A percentile compares a stretch with the other conserved stretches of the same genome.
phyloP scores from a whole-genome alignment of 2,888 invertebrate species.

The Tridacna gigas region DNA sequence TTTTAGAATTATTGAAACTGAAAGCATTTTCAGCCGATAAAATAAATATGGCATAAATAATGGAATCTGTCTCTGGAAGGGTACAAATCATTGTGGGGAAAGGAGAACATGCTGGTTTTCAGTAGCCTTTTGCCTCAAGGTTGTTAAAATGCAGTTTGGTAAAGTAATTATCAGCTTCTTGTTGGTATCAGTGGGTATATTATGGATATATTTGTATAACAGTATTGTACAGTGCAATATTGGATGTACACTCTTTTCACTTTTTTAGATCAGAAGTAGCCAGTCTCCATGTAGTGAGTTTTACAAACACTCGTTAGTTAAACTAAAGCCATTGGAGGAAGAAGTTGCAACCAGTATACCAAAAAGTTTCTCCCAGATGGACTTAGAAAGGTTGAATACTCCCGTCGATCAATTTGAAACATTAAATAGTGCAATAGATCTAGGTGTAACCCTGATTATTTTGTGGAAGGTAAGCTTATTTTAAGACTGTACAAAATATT shows the following conservation, averaged over 20 bases:
- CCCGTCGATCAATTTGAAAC: constrained; percentile 52
- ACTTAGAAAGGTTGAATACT: background rate
- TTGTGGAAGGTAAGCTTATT: constrained; percentile 79
- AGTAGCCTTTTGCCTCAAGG: too few species aligned
- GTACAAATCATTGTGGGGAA: too few species aligned
- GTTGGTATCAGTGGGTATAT: too few species aligned
- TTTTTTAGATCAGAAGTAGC: constrained; percentile 79
- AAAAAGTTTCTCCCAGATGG: constrained; percentile 33
- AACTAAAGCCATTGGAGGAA: constrained; percentile 56
- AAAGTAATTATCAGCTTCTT: background rate
- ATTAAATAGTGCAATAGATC: constrained; percentile 76
- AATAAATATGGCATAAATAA: too few species aligned
- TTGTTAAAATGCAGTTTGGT: background rate
- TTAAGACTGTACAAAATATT: too few species aligned
- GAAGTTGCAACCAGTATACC: constrained; percentile 28
- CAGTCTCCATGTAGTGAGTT: constrained; percentile 83
- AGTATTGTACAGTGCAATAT: too few species aligned
- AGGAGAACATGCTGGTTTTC: too few species aligned
- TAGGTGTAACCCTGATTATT: constrained; percentile 80
- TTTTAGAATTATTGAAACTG: too few species aligned
- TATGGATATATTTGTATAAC: too few species aligned
- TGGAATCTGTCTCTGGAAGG: too few species aligned
- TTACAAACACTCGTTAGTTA: constrained; percentile 76
- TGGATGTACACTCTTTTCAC: too few species aligned
- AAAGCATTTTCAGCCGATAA: too few species aligned